phyloP scores from a whole-genome alignment of 2,797 vertebrate species.

The Sebastes baramenuke region DNA sequence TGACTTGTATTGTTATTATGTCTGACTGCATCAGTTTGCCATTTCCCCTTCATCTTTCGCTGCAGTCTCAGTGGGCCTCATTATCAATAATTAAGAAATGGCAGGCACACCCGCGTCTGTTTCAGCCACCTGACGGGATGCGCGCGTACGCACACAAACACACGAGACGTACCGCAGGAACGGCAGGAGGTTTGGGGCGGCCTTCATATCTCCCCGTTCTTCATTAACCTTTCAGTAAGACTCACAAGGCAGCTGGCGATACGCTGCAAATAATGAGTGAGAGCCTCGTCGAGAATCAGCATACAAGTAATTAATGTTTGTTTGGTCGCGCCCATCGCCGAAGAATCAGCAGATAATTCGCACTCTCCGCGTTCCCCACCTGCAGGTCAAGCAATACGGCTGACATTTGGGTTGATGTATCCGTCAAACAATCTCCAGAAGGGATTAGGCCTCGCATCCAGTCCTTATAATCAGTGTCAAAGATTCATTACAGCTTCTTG shows the following conservation, averaged over 20 bases:
- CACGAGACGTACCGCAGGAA: slow-evolving; percentile 13
- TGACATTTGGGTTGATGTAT: slow-evolving; percentile 46
- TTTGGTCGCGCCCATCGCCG: slow-evolving; percentile 44
- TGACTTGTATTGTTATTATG: slow-evolving; percentile 68
- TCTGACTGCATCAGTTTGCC: slow-evolving; percentile 72
- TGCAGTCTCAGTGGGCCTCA: slow-evolving; percentile 68
- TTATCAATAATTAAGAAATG: slow-evolving; percentile 84
- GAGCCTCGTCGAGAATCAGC: slow-evolving; percentile 38
- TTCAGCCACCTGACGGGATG: slow-evolving; percentile 60
- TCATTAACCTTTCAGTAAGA: slow-evolving; percentile 77
- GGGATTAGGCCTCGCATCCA: background rate
- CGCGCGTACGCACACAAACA: background rate
- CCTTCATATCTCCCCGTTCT: slow-evolving; percentile 59
- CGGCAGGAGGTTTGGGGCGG: slow-evolving; percentile 54
- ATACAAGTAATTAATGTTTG: slow-evolving; percentile 69
- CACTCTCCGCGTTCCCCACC: slow-evolving; percentile 30
- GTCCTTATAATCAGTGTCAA: slow-evolving; percentile 30
- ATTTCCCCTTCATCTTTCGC: slow-evolving; percentile 72
- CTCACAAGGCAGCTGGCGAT: slow-evolving; percentile 66
- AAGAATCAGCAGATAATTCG: slow-evolving; percentile 36
- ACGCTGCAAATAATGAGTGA: slow-evolving; percentile 67
- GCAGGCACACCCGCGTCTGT: slow-evolving; percentile 63
- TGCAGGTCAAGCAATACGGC: slow-evolving; percentile 51
- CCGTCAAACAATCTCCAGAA: slow-evolving; percentile 8
- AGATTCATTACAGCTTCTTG: background rate